Evolutionary conservation across 2,888 invertebrate genomes (phyloP).

Genomic region (Harpalus rufipes): DNA sequence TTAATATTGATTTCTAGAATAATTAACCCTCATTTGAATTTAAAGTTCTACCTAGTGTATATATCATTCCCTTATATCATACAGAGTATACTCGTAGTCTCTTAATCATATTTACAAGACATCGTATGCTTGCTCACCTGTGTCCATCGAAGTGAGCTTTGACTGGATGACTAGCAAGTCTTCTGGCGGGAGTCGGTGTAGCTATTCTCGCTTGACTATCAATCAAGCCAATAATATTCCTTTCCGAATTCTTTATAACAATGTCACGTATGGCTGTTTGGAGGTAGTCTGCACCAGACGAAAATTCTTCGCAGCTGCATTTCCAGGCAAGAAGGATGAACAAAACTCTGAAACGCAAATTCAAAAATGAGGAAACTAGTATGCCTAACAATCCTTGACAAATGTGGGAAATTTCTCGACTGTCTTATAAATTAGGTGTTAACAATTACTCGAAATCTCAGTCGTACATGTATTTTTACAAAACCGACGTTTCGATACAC

Average conservation of each 20-base stretch:
- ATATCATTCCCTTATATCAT: background rate
- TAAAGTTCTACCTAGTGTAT: background rate
- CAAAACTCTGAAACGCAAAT: constrained; percentile 23
- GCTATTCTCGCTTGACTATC: constrained; percentile 26
- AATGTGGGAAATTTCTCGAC: background rate
- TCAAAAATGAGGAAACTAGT: background rate
- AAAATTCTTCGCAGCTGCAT: constrained; percentile 16
- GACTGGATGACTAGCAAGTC: background rate
- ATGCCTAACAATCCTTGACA: too few species aligned
- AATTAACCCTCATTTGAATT: too few species aligned
- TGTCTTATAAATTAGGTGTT: too few species aligned
- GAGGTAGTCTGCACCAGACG: constrained; percentile 72
- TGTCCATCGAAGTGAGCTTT: background rate
- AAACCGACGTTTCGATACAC: too few species aligned
- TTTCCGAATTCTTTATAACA: constrained; percentile 71
- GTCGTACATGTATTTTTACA: too few species aligned
- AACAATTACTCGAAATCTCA: too few species aligned
- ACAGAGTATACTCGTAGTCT: background rate
- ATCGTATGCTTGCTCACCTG: background rate
- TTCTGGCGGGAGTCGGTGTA: background rate
- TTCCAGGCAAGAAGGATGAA: background rate
- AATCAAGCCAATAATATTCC: constrained; percentile 15
- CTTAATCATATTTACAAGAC: background rate
- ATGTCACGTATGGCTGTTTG: constrained; percentile 73
- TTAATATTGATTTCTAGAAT: too few species aligned